A percentile compares a stretch with the other conserved stretches of the same genome.
Evolutionary conservation across 2,113 vertebrate genomes (phyloP).

Genomic region (Pseudonaja textilis): DNA sequence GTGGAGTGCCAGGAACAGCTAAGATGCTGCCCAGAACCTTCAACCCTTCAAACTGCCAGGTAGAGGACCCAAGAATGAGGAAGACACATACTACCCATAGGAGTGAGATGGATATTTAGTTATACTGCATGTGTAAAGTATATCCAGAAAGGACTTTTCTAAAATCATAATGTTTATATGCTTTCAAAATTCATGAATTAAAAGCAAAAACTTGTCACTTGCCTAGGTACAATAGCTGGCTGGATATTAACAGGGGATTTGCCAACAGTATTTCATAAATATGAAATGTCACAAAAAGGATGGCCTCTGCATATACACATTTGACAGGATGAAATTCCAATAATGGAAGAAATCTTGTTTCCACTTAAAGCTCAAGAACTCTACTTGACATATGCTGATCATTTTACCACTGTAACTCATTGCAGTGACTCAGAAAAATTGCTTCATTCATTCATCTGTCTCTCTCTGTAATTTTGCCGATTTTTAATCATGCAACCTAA

Average conservation of each 20-base stretch:
- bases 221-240: not conserved
- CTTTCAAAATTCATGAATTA: not conserved
- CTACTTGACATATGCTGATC: not conserved
- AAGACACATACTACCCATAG: not conserved
- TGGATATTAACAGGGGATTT: constrained; percentile 3
- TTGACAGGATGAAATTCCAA: not conserved
- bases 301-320: not conserved
- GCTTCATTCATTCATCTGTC: not conserved
- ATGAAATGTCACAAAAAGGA: constrained; percentile 1
- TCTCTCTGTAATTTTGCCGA: not conserved
- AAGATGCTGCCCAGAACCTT: not conserved
- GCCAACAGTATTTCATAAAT: constrained; percentile 6
- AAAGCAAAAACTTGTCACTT: not conserved
- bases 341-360: not conserved
- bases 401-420: not conserved
- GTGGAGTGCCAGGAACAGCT: not conserved
- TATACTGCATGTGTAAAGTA: not conserved
- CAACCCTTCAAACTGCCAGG: not conserved
- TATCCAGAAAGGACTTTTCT: not conserved
- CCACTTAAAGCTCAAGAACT: not conserved
- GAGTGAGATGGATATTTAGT: not conserved
- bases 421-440: not conserved
- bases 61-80: not conserved
- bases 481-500: not conserved
- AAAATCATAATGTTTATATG: not conserved